These are phyloP conservation scores for Axis porcinus DNA, from an alignment of 2,113 vertebrate species.

Conservation along the genomic window DNA sequence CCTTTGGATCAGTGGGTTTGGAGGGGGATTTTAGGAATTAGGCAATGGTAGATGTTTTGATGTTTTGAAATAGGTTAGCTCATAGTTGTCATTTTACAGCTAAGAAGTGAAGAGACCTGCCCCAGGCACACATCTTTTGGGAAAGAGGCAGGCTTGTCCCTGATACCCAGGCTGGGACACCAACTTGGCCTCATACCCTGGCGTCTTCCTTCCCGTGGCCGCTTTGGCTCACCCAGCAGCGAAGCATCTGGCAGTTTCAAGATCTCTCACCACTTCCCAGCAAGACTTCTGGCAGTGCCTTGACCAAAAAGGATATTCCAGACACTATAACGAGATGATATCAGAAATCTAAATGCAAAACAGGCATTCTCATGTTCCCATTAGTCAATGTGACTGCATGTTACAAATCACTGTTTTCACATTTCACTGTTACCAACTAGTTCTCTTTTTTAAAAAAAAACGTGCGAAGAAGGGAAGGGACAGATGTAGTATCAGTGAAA, in stretches of 20 bases:
- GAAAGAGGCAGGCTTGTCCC: neutral
- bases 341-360: constrained; percentile 25
- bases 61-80: constrained; percentile 35
- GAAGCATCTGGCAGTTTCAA: neutral
- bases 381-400: neutral
- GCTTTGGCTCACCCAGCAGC: neutral
- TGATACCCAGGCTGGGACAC: neutral
- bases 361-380: neutral
- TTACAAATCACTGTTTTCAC: neutral
- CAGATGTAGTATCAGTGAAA: accelerated
- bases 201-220: neutral
- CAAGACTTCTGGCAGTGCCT: neutral
- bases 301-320: neutral
- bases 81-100: neutral
- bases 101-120: neutral
- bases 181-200: neutral
- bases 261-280: neutral
- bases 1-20: neutral
- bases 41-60: constrained; percentile 8
- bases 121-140: neutral
- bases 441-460: neutral
- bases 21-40: constrained; percentile 35
- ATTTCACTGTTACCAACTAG: neutral
- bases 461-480: neutral
- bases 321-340: neutral